Evolutionary conservation across 1,140 invertebrate species (phyloP).

Genomic region (Drosophila repletoides): DNA sequence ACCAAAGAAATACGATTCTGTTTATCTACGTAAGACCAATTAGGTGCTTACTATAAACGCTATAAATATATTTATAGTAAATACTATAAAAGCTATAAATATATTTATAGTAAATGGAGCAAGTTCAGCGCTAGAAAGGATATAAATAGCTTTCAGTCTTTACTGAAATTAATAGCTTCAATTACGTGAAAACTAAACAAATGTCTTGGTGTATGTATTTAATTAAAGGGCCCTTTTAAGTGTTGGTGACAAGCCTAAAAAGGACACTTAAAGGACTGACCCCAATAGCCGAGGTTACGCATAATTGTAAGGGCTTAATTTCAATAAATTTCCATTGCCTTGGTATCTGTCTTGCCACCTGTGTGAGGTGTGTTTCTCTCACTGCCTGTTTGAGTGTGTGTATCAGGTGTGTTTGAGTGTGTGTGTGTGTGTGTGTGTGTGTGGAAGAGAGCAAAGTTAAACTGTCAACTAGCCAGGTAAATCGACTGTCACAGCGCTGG

Average conservation of each 20-base stretch:
- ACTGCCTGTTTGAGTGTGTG: not conserved
- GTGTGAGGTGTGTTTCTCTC: not conserved
- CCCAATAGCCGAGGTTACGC: conserved; percentile 61
- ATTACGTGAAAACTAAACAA: not conserved
- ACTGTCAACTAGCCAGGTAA: conserved; percentile 47
- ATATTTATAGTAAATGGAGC: too few relatives aligned
- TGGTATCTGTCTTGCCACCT: conserved; percentile 31
- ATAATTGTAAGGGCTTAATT: conserved; percentile 71
- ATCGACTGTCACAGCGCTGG: conserved; percentile 53
- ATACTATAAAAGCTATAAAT: too few relatives aligned
- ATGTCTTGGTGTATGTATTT: conserved; percentile 30
- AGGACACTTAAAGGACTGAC: conserved; percentile 28
- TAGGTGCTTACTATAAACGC: too few relatives aligned
- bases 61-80: too few relatives aligned
- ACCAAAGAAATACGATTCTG: too few relatives aligned
- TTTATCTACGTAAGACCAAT: too few relatives aligned
- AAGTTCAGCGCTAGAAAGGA: too few relatives aligned
- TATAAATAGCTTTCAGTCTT: not conserved
- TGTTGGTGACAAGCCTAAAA: conserved; percentile 44
- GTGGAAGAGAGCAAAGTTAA: conserved; percentile 3
- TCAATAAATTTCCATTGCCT: conserved; percentile 67
- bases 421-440: conserved; percentile 10
- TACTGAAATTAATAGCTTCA: not conserved
- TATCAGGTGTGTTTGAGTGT: conserved; percentile 7
- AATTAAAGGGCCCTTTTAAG: conserved; percentile 51